Conservation (phyloP, 2,888 invertebrate species). For the Omphaloscelis lunosa region DNA sequence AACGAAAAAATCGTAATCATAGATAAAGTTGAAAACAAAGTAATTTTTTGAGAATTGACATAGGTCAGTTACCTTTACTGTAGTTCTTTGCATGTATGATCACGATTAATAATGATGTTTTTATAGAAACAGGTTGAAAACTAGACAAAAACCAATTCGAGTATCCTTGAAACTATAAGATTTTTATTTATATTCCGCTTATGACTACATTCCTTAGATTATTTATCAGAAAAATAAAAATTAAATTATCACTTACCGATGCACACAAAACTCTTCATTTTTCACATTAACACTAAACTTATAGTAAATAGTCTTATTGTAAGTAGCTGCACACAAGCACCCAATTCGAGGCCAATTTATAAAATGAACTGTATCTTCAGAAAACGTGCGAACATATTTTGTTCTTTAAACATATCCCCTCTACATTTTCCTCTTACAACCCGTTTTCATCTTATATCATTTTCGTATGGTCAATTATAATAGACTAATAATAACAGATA, state of each 20-base stretch:
- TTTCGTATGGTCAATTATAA: slow-evolving; percentile 45
- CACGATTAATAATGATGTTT: slow-evolving; percentile 1
- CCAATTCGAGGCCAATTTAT: slow-evolving; percentile 50
- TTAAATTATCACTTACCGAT: slow-evolving; percentile 53
- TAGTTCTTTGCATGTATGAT: neutral
- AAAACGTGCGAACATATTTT: slow-evolving; percentile 41
- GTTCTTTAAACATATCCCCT: slow-evolving; percentile 54
- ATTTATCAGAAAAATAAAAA: slow-evolving; percentile 1
- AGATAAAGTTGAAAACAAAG: neutral
- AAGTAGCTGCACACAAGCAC: slow-evolving; percentile 47
- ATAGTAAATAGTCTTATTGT: slow-evolving; percentile 17
- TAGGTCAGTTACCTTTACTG: slow-evolving; percentile 42
- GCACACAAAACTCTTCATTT: slow-evolving; percentile 48
- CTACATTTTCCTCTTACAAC: slow-evolving; percentile 60
- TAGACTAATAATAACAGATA: slow-evolving; percentile 13
- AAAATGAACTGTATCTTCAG: slow-evolving; percentile 52
- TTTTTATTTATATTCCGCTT: slow-evolving; percentile 17
- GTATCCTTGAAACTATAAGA: slow-evolving; percentile 31
- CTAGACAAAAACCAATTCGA: neutral
- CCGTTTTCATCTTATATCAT: slow-evolving; percentile 51
- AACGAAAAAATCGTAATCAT: neutral
- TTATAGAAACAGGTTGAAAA: slow-evolving; percentile 7
- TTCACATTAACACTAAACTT: slow-evolving; percentile 23
- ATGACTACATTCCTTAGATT: neutral
- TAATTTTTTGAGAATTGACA: slow-evolving; percentile 16